A percentile compares a stretch with the other conserved stretches of the same genome.
These are phyloP conservation scores for Steinernema feltiae DNA, from an alignment of 1,140 invertebrate species.

Conservation along the genomic window DNA sequence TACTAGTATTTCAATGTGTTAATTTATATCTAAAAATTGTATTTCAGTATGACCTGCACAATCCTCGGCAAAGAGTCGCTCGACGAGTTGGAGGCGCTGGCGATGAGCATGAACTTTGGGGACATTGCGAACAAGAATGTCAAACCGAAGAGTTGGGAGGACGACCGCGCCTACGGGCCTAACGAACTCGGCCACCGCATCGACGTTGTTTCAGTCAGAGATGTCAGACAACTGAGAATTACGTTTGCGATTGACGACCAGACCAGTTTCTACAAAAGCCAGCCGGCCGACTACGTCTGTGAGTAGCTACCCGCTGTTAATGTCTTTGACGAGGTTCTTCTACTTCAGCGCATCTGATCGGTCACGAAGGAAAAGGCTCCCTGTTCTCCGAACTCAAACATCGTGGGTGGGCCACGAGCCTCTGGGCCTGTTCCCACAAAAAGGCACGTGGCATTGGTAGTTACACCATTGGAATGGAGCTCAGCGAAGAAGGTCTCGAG, in stretches of 20 bases:
- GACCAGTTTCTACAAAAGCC: conserved; percentile 74
- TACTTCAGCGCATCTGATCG: conserved; percentile 56
- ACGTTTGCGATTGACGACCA: conserved; percentile 81
- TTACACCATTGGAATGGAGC: conserved; percentile 78
- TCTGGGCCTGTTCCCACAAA: conserved; percentile 73
- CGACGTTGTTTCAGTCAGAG: conserved; percentile 78
- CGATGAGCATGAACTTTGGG: conserved; percentile 69
- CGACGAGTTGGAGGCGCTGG: conserved; percentile 76
- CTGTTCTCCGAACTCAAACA: too few species aligned
- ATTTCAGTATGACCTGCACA: conserved; percentile 48
- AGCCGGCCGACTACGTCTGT: conserved; percentile 78
- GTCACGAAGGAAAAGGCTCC: conserved; percentile 87
- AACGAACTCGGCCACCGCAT: conserved; percentile 61
- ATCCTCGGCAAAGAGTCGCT: conserved; percentile 67
- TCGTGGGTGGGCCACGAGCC: conserved; percentile 80
- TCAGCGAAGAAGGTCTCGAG: conserved; percentile 77
- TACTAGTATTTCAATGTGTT: too few species aligned
- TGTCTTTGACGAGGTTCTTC: background rate
- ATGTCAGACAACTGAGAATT: conserved; percentile 76
- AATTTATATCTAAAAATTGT: too few species aligned
- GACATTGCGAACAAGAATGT: conserved; percentile 74
- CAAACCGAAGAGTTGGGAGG: conserved; percentile 62
- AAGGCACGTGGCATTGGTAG: conserved; percentile 78
- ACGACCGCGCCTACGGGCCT: conserved; percentile 74
- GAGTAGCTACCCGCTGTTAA: conserved; percentile 1